Percentiles rank a stretch among this genome's conserved stretches.
phyloP scores from a whole-genome alignment of 2,888 invertebrate genomes.

The Lasius platythorax region DNA sequence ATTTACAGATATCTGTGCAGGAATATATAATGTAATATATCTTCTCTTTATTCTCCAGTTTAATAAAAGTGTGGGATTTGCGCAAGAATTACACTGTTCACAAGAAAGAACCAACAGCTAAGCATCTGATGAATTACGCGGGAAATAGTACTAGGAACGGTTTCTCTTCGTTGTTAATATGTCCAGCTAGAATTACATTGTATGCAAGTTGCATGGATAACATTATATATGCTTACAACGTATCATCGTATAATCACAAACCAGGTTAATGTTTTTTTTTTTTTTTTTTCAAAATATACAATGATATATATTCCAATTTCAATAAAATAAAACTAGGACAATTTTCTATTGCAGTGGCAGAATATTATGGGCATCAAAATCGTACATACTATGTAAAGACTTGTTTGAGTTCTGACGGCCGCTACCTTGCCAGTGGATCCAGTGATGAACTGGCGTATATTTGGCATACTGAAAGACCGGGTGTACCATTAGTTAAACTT shows the following conservation, averaged over 20 bases:
- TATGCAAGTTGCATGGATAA: slow-evolving; percentile 96
- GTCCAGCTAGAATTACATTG: slow-evolving; percentile 89
- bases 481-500: slow-evolving; percentile 90
- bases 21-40: neutral
- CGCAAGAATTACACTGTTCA: slow-evolving; percentile 92
- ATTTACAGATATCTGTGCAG: neutral
- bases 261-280: slow-evolving; percentile 86
- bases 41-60: slow-evolving; percentile 77
- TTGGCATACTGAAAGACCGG: slow-evolving; percentile 91
- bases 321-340: slow-evolving; percentile 9
- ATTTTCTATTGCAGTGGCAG: slow-evolving; percentile 81
- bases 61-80: slow-evolving; percentile 95
- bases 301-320: neutral
- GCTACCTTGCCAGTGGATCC: slow-evolving; percentile 95
- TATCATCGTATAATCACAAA: slow-evolving; percentile 89
- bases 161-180: slow-evolving; percentile 92
- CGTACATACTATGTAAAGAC: slow-evolving; percentile 95
- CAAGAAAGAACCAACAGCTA: slow-evolving; percentile 91
- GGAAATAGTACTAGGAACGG: slow-evolving; percentile 91
- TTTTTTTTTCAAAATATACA: neutral
- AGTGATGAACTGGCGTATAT: slow-evolving; percentile 95
- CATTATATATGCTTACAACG: slow-evolving; percentile 94
- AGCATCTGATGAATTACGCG: slow-evolving; percentile 91
- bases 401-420: slow-evolving; percentile 92
- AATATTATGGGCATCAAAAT: slow-evolving; percentile 90